A percentile compares a stretch with the other conserved stretches of the same genome.
phyloP scores from a whole-genome alignment of 2,113 vertebrate genomes.

The Brachyhypopomus gauderio region DNA sequence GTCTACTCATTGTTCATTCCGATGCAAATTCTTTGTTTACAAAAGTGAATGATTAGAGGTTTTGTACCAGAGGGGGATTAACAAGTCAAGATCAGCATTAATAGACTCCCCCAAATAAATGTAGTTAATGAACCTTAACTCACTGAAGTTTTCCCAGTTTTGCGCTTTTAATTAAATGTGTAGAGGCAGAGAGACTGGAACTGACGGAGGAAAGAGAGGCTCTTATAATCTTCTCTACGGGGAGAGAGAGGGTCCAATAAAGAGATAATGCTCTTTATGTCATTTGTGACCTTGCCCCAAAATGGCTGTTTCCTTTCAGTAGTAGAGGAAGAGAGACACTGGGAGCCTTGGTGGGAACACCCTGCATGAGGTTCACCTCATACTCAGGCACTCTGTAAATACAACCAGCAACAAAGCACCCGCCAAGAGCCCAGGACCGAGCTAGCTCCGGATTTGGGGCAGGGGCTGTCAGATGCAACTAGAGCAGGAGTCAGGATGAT shows the following conservation, averaged over 20 bases:
- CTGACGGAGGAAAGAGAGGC: not conserved
- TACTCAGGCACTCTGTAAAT: not conserved
- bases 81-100: not conserved
- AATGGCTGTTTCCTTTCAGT: not conserved
- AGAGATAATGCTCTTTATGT: not conserved
- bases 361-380: slow-evolving; percentile 16
- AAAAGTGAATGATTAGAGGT: not conserved
- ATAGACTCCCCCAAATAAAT: not conserved
- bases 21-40: not conserved
- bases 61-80: not conserved
- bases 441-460: slow-evolving; percentile 26
- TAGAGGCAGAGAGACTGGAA: not conserved
- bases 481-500: slow-evolving; percentile 40
- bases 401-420: slow-evolving; percentile 4
- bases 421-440: not conserved
- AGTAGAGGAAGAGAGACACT: not conserved
- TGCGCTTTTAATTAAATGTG: slow-evolving; percentile 8
- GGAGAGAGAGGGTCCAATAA: not conserved
- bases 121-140: slow-evolving; percentile 22
- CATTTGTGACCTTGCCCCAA: not conserved
- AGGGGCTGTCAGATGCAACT: slow-evolving; percentile 30
- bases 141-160: slow-evolving; percentile 8
- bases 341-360: not conserved
- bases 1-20: slow-evolving; percentile 4
- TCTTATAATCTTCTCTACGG: not conserved